A percentile compares a stretch with the other conserved stretches of the same genome.
Evolutionary conservation across 1,140 invertebrate species (phyloP).

Genomic region (Macrobrachium rosenbergii): DNA sequence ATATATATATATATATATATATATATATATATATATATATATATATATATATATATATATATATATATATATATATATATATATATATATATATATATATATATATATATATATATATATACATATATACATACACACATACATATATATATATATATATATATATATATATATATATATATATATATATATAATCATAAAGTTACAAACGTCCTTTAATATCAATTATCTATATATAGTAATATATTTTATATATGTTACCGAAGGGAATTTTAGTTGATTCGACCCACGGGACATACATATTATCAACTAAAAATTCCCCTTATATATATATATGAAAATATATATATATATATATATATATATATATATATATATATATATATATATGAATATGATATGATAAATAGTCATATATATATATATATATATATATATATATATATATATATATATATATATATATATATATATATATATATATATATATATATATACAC

Average conservation of each 20-base stretch:
- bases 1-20: conserved; percentile 22
- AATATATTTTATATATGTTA: no score
- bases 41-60: conserved; percentile 27
- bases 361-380: conserved; percentile 24
- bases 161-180: conserved; percentile 24
- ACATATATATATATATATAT: conserved; percentile 24
- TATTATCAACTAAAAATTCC: no score
- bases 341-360: conserved; percentile 27
- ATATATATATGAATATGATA: conserved; percentile 13
- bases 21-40: conserved; percentile 23
- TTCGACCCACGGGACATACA: no score
- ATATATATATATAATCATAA: conserved; percentile 18
- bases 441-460: conserved; percentile 15
- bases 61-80: conserved; percentile 19
- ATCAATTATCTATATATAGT: no score
- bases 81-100: conserved; percentile 9
- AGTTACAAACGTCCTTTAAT: no score
- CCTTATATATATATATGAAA: conserved; percentile 11
- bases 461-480: conserved; percentile 12
- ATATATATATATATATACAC: not conserved
- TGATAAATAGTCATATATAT: conserved; percentile 9
- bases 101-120: conserved; percentile 6
- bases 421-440: not conserved
- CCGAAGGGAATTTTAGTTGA: no score
- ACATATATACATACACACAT: conserved; percentile 12